Conservation (phyloP, 2,888 invertebrate species). For the Plebejus anna region DNA sequence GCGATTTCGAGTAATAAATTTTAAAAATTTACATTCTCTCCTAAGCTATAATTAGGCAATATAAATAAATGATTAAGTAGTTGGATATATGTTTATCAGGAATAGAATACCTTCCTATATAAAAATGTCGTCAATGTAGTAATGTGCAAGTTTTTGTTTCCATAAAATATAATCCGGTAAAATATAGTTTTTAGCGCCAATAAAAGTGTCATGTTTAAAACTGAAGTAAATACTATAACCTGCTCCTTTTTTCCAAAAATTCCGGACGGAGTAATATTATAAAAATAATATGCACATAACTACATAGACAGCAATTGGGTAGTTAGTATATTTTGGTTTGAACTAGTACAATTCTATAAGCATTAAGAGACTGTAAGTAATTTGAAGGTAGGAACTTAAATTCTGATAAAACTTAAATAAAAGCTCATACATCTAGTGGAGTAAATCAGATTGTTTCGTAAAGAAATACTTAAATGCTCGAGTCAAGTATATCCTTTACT, state of each 20-base stretch:
- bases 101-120: slow-evolving; percentile 7
- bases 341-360: not conserved
- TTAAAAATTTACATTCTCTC: slow-evolving; percentile 37
- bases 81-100: slow-evolving; percentile 32
- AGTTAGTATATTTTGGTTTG: slow-evolving; percentile 1
- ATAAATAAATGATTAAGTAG: slow-evolving; percentile 28
- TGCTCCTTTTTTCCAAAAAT: not conserved
- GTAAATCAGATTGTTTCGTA: slow-evolving; percentile 38
- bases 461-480: slow-evolving; percentile 56
- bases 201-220: not conserved
- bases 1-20: slow-evolving; percentile 33
- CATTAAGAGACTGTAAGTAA: not conserved
- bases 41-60: slow-evolving; percentile 37
- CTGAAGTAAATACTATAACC: not conserved
- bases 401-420: not conserved
- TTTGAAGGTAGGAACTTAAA: slow-evolving; percentile 25
- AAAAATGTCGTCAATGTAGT: not conserved
- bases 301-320: not conserved
- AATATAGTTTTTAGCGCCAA: not conserved
- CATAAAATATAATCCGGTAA: not conserved
- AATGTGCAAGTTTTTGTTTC: not conserved
- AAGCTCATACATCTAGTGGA: not conserved
- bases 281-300: not conserved
- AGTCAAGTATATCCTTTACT: slow-evolving; percentile 58
- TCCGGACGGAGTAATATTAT: not conserved